Conservation (phyloP, 23 tunicate genomes). For the Ascidia mentula region DNA sequence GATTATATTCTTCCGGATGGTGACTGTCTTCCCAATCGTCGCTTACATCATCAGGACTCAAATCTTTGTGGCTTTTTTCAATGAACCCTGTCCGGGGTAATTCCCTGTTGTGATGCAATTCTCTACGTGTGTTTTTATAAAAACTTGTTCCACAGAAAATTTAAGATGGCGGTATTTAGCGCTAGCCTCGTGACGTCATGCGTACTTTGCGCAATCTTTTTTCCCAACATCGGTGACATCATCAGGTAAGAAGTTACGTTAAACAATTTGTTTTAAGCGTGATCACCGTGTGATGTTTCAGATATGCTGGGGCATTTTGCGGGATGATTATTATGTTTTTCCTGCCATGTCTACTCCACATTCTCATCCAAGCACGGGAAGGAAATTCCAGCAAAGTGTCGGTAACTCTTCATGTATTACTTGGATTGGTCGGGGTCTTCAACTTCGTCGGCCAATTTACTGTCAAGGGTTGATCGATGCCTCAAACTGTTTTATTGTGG, state of each 20-base stretch:
- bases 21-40: constrained; percentile 81
- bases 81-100: constrained; percentile 69
- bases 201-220: constrained; percentile 73
- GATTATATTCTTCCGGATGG: constrained; percentile 67
- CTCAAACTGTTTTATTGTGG: too few species aligned
- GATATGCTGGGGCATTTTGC: constrained; percentile 79
- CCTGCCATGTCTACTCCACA: constrained; percentile 48
- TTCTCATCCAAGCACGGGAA: constrained; percentile 11
- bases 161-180: constrained; percentile 41
- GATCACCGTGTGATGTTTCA: constrained; percentile 13
- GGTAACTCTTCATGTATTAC: constrained; percentile 4
- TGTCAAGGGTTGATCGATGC: constrained; percentile 2
- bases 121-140: not conserved
- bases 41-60: constrained; percentile 62
- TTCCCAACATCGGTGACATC: constrained; percentile 82
- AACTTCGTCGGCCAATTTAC: constrained; percentile 67
- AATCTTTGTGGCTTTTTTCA: constrained; percentile 32
- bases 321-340: constrained; percentile 59
- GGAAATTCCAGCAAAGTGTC: not conserved
- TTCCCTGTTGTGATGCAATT: not conserved
- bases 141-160: constrained; percentile 8
- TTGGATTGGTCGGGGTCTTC: constrained; percentile 39
- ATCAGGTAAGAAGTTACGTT: constrained; percentile 39
- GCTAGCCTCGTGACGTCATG: constrained; percentile 31
- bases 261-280: not conserved